Evolutionary conservation across 2,888 invertebrate genomes (phyloP).

Genomic region (Argyresthia albistria): DNA sequence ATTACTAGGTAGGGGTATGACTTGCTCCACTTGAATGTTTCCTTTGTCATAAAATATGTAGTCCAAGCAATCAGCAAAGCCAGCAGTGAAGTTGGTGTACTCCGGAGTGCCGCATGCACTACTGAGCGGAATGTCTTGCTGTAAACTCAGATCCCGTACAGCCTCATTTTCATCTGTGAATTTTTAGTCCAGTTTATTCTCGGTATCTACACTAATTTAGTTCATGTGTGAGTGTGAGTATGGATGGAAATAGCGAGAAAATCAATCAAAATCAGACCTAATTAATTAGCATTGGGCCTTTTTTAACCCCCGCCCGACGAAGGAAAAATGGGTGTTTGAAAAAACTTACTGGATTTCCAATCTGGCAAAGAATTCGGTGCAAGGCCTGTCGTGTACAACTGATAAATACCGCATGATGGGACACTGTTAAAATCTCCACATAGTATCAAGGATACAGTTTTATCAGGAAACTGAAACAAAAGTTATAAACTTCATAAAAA

Average conservation of each 20-base stretch:
- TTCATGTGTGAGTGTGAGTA: no score
- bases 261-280: no score
- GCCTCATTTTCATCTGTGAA: constrained; percentile 77
- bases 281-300: no score
- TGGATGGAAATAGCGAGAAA: no score
- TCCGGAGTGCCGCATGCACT: constrained; percentile 89
- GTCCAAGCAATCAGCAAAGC: constrained; percentile 90
- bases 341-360: constrained; percentile 83
- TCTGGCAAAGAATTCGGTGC: constrained; percentile 78
- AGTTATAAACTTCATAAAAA: no score
- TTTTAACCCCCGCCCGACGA: no score
- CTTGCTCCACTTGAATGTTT: constrained; percentile 75
- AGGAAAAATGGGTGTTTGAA: no score
- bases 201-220: no score
- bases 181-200: not conserved
- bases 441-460: constrained; percentile 77
- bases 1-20: constrained; percentile 85
- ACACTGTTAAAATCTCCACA: constrained; percentile 96
- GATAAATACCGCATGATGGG: constrained; percentile 86
- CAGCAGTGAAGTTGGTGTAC: constrained; percentile 88
- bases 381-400: constrained; percentile 79
- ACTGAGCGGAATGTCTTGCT: constrained; percentile 75
- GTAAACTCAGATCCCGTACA: constrained; percentile 73
- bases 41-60: constrained; percentile 89
- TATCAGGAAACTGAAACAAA: constrained; percentile 31